Conservation (phyloP, 2,113 vertebrate species). For the Rhagologus leucostigma region DNA sequence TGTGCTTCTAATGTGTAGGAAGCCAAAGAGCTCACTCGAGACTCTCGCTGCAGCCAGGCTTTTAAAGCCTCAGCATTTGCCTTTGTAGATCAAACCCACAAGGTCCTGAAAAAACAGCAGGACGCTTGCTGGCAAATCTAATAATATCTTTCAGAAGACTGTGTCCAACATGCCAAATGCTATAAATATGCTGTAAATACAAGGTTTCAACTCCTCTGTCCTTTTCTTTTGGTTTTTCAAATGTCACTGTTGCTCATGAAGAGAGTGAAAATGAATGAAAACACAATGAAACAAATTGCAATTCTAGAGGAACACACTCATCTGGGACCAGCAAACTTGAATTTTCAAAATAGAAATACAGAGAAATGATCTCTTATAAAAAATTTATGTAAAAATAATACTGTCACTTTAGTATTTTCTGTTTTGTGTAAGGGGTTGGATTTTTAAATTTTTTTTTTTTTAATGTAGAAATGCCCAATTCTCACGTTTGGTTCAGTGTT, state of each 20-base stretch:
- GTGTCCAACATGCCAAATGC: neutral
- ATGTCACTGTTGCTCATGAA: conserved; percentile 22
- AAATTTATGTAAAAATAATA: neutral
- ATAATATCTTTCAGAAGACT: conserved; percentile 39
- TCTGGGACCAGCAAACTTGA: neutral
- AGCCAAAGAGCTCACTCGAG: neutral
- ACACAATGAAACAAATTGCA: conserved; percentile 33
- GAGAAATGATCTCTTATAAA: conserved; percentile 18
- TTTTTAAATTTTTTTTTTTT: neutral
- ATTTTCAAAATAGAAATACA: conserved; percentile 14
- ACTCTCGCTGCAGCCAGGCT: neutral
- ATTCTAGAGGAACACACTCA: neutral
- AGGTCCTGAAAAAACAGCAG: conserved; percentile 31
- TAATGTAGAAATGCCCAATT: neutral
- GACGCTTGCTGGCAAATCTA: neutral
- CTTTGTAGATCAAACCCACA: neutral
- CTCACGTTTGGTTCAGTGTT: neutral
- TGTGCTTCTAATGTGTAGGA: neutral
- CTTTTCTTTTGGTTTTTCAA: conserved; percentile 26
- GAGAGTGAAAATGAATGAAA: conserved; percentile 37
- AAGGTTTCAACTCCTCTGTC: conserved; percentile 3
- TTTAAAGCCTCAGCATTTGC: neutral
- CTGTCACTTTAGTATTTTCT: neutral
- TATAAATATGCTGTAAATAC: conserved; percentile 30
- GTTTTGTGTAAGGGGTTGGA: neutral